Evolutionary conservation across 2,797 vertebrate genomes (phyloP).

Genomic region (Picus viridis): DNA sequence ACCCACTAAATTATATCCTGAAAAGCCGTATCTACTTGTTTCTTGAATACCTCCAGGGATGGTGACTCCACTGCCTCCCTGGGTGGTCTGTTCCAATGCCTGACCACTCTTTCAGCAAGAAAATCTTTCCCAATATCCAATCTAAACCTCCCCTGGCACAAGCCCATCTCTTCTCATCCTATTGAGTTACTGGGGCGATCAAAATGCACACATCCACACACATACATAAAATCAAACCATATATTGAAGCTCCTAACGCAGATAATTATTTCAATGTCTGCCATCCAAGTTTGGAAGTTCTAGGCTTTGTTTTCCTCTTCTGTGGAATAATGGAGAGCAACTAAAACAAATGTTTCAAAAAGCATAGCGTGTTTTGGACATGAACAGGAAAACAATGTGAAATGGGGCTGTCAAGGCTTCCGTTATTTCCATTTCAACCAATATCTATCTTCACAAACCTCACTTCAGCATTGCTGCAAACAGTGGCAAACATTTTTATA

Average conservation of each 20-base stretch:
- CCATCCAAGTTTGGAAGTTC: background rate
- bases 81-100: too few species aligned
- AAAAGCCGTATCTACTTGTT: too few species aligned
- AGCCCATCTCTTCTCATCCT: too few species aligned
- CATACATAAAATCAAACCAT: background rate
- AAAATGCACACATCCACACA: background rate
- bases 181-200: too few species aligned
- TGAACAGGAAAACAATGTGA: background rate
- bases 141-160: too few species aligned
- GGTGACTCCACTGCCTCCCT: too few species aligned
- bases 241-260: background rate
- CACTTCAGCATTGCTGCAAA: slow-evolving; percentile 24
- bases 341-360: background rate
- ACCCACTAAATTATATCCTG: too few species aligned
- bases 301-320: background rate
- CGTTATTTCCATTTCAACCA: background rate
- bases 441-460: background rate
- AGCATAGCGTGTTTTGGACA: background rate
- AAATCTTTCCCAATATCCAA: too few species aligned
- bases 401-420: background rate
- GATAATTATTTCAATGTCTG: background rate
- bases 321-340: background rate
- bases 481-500: slow-evolving; percentile 10
- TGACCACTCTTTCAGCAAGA: too few species aligned
- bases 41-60: too few species aligned